Conservation (phyloP, 2,113 vertebrate species). For the Cebidichthys violaceus region DNA sequence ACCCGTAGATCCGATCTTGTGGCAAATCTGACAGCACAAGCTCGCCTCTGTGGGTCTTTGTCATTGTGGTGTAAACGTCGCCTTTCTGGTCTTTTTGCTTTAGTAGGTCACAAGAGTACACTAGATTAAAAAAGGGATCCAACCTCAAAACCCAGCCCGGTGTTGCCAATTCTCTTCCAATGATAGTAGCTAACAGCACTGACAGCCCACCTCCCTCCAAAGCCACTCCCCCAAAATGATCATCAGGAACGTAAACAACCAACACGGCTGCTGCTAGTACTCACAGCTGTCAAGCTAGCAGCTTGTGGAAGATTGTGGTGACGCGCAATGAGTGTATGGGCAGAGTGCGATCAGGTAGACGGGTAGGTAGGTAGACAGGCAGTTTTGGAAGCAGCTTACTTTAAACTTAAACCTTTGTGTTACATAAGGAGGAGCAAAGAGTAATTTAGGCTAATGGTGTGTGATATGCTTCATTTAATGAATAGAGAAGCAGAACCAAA, state of each 20-base stretch:
- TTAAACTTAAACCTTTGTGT: constrained; percentile 10
- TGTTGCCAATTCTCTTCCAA: not conserved
- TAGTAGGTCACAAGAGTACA: not conserved
- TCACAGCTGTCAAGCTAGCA: not conserved
- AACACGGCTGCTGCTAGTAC: not conserved
- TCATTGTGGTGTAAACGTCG: constrained; percentile 89
- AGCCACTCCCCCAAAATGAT: not conserved
- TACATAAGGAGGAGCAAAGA: not conserved
- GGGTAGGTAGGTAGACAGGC: too few relatives aligned
- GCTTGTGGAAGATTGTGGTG: too few relatives aligned
- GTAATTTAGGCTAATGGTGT: not conserved
- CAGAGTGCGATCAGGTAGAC: not conserved
- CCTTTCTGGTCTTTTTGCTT: constrained; percentile 4
- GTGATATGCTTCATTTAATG: not conserved
- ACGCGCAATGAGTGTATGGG: not conserved
- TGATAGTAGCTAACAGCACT: not conserved
- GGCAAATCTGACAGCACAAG: constrained; percentile 94
- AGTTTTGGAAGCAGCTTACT: not conserved
- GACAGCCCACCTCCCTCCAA: not conserved
- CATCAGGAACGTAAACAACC: not conserved
- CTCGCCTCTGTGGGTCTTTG: constrained; percentile 99
- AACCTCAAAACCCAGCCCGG: not conserved
- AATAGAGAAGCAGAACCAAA: constrained; percentile 33
- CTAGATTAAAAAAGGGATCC: not conserved
- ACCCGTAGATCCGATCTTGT: constrained; percentile 99